phyloP scores from a whole-genome alignment of 2,888 invertebrate genomes.

The Caenorhabditis virilis region DNA sequence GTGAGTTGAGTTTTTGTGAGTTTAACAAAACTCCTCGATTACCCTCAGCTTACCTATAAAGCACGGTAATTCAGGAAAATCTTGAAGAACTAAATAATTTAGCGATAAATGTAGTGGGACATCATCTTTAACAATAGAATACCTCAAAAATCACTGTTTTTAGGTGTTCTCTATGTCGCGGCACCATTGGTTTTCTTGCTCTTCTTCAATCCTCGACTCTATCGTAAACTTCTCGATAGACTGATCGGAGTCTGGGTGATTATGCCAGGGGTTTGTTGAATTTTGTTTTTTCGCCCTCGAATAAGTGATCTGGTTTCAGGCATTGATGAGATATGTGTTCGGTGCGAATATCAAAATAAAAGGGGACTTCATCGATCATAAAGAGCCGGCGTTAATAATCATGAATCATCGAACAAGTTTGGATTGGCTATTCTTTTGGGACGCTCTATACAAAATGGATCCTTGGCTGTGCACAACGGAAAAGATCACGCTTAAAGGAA shows the following conservation, averaged over 20 bases:
- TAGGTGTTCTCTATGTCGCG: slow-evolving; percentile 62
- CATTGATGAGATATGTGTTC: slow-evolving; percentile 61
- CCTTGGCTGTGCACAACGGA: slow-evolving; percentile 72
- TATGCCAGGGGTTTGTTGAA: slow-evolving; percentile 60
- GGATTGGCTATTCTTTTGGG: slow-evolving; percentile 90
- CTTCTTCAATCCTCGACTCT: slow-evolving; percentile 46
- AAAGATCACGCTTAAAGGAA: slow-evolving; percentile 81
- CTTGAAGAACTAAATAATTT: neutral
- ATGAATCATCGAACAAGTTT: slow-evolving; percentile 82
- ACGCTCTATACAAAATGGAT: slow-evolving; percentile 79
- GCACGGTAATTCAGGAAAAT: too few relatives aligned
- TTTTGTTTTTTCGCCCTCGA: neutral
- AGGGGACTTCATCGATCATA: slow-evolving; percentile 69
- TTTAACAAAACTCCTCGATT: neutral
- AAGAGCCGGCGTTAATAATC: slow-evolving; percentile 79
- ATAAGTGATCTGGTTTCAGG: slow-evolving; percentile 38
- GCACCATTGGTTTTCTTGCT: slow-evolving; percentile 60
- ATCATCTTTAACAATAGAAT: neutral
- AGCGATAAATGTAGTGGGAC: neutral
- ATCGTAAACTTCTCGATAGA: slow-evolving; percentile 48
- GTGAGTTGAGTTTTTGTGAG: slow-evolving; percentile 24
- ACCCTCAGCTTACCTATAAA: too few relatives aligned
- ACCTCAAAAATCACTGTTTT: neutral
- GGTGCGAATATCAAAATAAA: slow-evolving; percentile 55
- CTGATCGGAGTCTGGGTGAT: slow-evolving; percentile 65